phyloP scores from a whole-genome alignment of 2,797 vertebrate genomes.

The Syngnathus rostellatus region DNA sequence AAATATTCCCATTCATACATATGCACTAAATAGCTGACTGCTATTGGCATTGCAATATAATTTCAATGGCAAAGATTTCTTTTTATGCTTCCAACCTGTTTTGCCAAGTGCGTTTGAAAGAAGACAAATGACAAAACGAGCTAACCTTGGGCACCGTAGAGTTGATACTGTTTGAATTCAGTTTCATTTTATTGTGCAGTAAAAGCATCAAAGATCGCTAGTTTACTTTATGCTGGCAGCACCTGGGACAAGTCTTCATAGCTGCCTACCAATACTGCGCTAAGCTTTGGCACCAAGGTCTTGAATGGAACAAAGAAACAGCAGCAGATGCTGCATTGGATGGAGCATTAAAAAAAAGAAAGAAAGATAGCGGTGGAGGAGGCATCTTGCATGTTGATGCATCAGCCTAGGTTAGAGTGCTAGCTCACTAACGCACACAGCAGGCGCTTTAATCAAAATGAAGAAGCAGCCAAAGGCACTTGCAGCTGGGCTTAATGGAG shows the following conservation, averaged over 20 bases:
- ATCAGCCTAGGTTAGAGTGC: slow-evolving; percentile 23
- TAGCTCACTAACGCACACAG: neutral
- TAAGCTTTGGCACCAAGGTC: slow-evolving; percentile 8
- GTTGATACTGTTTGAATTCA: neutral
- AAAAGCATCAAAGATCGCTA: neutral
- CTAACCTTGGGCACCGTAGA: neutral
- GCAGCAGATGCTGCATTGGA: slow-evolving; percentile 25
- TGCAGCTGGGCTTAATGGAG: slow-evolving; percentile 41
- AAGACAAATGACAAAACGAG: neutral
- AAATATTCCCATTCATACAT: too few species aligned
- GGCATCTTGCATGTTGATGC: slow-evolving; percentile 21
- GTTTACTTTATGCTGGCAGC: neutral
- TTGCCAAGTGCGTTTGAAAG: neutral
- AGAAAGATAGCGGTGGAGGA: slow-evolving; percentile 9
- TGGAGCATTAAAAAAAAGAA: slow-evolving; percentile 3
- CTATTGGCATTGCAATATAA: neutral
- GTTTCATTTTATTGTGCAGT: neutral
- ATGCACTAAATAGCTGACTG: neutral
- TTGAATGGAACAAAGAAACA: slow-evolving; percentile 2
- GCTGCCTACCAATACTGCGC: neutral
- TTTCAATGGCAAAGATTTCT: too few species aligned
- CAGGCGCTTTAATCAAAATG: slow-evolving; percentile 49
- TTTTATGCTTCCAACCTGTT: neutral
- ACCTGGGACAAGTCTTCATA: neutral
- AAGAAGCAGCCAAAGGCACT: slow-evolving; percentile 31